phyloP scores from a whole-genome alignment of 1,140 invertebrate species.

The Drosophila neocordata region DNA sequence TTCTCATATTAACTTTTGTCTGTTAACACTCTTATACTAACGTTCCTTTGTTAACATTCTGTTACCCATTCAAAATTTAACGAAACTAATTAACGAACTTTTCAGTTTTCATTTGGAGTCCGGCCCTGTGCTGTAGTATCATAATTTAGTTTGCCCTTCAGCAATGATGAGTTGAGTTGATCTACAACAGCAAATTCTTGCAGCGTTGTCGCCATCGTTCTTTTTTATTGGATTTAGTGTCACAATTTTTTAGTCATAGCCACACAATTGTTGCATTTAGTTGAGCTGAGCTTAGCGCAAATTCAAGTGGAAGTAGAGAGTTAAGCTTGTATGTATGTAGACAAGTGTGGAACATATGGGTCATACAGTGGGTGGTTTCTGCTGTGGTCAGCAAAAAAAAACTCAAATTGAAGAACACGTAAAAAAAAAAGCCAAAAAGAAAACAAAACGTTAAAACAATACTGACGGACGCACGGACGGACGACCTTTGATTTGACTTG shows the following conservation, averaged over 20 bases:
- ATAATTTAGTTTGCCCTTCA: constrained; percentile 14
- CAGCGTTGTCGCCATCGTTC: constrained; percentile 33
- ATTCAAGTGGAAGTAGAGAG: neutral
- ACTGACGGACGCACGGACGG: neutral
- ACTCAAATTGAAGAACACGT: too few relatives aligned
- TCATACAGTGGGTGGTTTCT: constrained; percentile 34
- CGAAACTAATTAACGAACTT: neutral
- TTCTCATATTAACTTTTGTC: too few relatives aligned
- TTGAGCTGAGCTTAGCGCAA: constrained; percentile 1
- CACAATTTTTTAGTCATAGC: constrained; percentile 9
- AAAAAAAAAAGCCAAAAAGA: neutral
- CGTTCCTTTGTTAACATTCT: too few relatives aligned
- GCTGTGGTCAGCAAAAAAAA: constrained; percentile 1
- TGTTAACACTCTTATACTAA: too few relatives aligned
- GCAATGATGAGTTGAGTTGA: neutral
- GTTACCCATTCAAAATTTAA: neutral
- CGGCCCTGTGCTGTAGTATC: neutral
- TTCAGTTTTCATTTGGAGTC: neutral
- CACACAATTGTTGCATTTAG: neutral
- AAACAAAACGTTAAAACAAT: neutral
- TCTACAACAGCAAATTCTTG: constrained; percentile 26
- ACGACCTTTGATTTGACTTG: constrained; percentile 29
- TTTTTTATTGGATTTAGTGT: constrained; percentile 6
- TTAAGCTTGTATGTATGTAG: constrained; percentile 29
- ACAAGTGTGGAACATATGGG: constrained; percentile 18